A percentile compares a stretch with the other conserved stretches of the same genome.
These are phyloP conservation scores for Pseudolaguvia tuberculata DNA, from an alignment of 2,113 vertebrate species.

Conservation along the genomic window DNA sequence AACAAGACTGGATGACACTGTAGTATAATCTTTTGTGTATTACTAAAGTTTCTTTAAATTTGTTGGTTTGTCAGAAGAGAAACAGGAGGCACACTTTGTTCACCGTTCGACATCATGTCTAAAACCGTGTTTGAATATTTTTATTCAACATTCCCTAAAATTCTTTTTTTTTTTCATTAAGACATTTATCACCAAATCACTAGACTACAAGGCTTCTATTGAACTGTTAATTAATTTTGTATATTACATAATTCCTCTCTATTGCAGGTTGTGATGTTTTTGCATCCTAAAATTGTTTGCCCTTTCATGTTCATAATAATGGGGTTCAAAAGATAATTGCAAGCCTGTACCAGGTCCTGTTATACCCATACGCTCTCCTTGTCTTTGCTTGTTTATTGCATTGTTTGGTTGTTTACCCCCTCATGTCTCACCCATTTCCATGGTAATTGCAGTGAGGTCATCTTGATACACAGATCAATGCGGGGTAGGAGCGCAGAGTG, in stretches of 20 bases:
- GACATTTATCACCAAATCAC: neutral
- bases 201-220: neutral
- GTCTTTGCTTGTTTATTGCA: constrained; percentile 53
- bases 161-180: neutral
- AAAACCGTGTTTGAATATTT: constrained; percentile 12
- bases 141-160: constrained; percentile 1
- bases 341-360: constrained; percentile 17
- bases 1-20: neutral
- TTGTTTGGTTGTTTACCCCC: constrained; percentile 74
- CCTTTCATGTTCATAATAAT: constrained; percentile 16
- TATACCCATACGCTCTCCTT: constrained; percentile 55
- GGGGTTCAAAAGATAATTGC: constrained; percentile 25
- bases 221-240: constrained; percentile 1
- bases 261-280: neutral
- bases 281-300: neutral
- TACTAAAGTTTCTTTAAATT: constrained; percentile 9
- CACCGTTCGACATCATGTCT: too few relatives aligned
- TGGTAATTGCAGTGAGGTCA: constrained; percentile 97
- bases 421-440: constrained; percentile 83
- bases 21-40: neutral
- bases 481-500: constrained; percentile 97
- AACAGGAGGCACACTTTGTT: too few relatives aligned
- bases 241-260: neutral
- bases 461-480: constrained; percentile 95
- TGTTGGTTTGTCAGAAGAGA: neutral